Base-by-base conservation (phyloP, 2,113 vertebrate genomes). In the Callocephalon fimbriatum region DNA sequence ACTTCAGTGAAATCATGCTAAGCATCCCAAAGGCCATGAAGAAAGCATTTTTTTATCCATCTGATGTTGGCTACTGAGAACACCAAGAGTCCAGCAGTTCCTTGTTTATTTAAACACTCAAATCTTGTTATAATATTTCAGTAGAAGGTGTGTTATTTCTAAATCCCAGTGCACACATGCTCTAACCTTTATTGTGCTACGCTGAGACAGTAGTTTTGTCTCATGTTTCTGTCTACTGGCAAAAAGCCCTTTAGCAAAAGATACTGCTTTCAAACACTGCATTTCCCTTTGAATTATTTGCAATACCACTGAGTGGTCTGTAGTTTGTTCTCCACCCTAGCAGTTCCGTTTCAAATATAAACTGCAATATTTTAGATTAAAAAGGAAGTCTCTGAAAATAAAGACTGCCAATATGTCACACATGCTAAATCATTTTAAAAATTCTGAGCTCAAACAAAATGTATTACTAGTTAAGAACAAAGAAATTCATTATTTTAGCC, bases 251-350 rank as follows among this genome's bases (percentile, higher is more conserved):
- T 93, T 78, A 95, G 83, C 67, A 95, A 93, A 88, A 81, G 32
- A 38, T 51, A 9, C 32, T 75, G 20, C 70, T 91, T 94, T 87
- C 72, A 66, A 81, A 37, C 54, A 91, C 37, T 48, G 44, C 7
- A 68, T 73, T 95, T 93, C 91, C 50, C 59, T 96, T 97, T 96
- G 70, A 96, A 94, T 95, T 88, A 96, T 92, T 65, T 88, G 74
- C 27, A 93, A 58, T 65, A 45, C n/a, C n/a, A 76, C 44, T 74
- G 67, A 91, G 67, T 77, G 59, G 58, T 74, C 70, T 81, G 48
- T 59, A 87, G 31, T 80, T 86, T 97, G 25, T 76, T 96, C 47
- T 95, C 73, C 16, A 83, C 3, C 40, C 37, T 20, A 65, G 44
- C 37, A 91, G 92, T 25, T 47, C 75, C 45, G 22, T 84, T 97